Evolutionary conservation across 1,140 invertebrate genomes (phyloP), one percentile per base, ranked within the genome.

Genomic region (Sycobia sp.): DNA sequence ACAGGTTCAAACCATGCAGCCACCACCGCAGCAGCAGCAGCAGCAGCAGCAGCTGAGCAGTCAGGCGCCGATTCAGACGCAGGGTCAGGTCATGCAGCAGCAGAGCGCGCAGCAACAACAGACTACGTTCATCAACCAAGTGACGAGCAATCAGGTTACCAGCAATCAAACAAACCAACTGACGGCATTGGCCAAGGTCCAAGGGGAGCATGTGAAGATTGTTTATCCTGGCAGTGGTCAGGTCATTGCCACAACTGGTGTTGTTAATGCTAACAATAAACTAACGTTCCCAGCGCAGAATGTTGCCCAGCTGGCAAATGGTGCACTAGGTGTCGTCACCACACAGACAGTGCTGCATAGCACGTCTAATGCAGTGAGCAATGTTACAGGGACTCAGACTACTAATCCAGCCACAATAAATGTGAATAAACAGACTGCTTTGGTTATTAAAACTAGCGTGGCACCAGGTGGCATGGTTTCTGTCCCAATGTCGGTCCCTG

Each of bases 381-480:
- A 73, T 65, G 53, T 56, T 27, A 41, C 53, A 3, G 53, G 53
- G 4, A 56, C 61, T 50, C 51, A 55, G 25, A 39, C 51, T 49
- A 62, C 60, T 62, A 55, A 62, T 62, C 59, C 54, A 22, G 50
- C 59, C 27, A 67, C 73, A 7, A 65, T 66, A 25, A 82, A 82
- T 55, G 83, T 85, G 66, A 85, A 84, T 64, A 87, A 86, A 75
- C 82, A 76, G 8, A 85, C 85, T 43, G 85, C 88, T 36, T 80
- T 90, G 66, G 87, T 90, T 55, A 86, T 90, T 66, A 90, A 90
- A 76, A 88, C 87, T 55, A 86, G 85, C 69, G 83, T 78, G 55
- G 82, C 86, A 73, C 81, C 84, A 47, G 82, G 80, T 65, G 84
- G 84, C 44, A 84, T 89, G 79, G 86, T 89, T 65, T 86, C 88